Conservation (phyloP, 2,797 vertebrate genomes). For the Hydrophis major region DNA sequence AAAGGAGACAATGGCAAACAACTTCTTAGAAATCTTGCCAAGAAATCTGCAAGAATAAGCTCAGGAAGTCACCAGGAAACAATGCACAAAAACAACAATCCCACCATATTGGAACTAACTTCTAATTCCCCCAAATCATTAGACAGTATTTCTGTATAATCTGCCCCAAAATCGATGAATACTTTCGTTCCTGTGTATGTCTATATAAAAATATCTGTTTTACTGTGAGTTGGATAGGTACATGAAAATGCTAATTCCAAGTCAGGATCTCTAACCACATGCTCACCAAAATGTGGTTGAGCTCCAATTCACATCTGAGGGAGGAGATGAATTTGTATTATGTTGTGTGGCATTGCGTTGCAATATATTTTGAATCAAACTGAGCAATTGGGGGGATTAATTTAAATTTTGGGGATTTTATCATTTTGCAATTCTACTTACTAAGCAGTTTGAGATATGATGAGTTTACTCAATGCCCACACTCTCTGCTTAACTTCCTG, state of each 20-base stretch:
- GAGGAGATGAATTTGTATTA: not conserved
- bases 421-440: not conserved
- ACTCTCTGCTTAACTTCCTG: conserved; percentile 11
- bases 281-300: not conserved
- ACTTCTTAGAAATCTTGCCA: not conserved
- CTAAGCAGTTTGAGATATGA: not conserved
- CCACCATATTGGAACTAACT: not conserved
- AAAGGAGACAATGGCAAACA: not conserved
- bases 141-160: not conserved
- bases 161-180: not conserved
- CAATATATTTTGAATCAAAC: not conserved
- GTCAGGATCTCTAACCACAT: not conserved
- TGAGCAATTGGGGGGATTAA: not conserved
- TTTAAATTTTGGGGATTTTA: not conserved
- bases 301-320: not conserved
- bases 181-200: not conserved
- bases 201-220: not conserved
- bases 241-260: not conserved
- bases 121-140: not conserved
- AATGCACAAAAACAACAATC: not conserved
- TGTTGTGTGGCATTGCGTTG: not conserved
- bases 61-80: not conserved
- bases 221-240: not conserved
- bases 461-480: conserved; percentile 1
- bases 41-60: not conserved